A percentile compares a stretch with the other conserved stretches of the same genome.
These are phyloP conservation scores for Drosophila demipolita DNA, from an alignment of 2,888 invertebrate species.

Conservation along the genomic window DNA sequence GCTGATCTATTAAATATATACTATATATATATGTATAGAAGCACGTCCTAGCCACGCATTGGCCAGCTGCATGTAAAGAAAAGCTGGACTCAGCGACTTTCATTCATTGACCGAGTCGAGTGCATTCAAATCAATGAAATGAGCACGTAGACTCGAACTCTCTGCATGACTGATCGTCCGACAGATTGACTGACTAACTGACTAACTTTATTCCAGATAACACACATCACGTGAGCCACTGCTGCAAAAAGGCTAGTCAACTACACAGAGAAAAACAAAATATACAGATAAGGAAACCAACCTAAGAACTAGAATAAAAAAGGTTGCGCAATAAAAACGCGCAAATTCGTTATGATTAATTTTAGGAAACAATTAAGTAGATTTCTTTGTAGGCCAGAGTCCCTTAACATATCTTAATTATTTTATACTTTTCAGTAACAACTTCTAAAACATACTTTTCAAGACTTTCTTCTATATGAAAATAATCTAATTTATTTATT, in stretches of 20 bases:
- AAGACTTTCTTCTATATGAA: neutral
- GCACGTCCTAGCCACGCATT: slow-evolving; percentile 37
- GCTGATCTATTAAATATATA: neutral
- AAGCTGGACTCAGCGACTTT: slow-evolving; percentile 2
- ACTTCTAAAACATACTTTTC: neutral
- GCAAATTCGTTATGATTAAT: neutral
- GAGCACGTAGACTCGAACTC: slow-evolving; percentile 51
- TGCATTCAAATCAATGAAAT: slow-evolving; percentile 22
- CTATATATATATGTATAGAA: neutral
- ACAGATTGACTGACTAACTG: slow-evolving; percentile 1
- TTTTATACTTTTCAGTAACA: neutral
- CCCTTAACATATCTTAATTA: neutral
- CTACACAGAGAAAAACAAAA: neutral
- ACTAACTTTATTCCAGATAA: slow-evolving; percentile 1
- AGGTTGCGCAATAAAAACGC: neutral
- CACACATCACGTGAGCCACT: slow-evolving; percentile 51
- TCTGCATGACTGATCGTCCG: neutral
- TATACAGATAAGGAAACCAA: neutral
- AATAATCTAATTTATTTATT: neutral
- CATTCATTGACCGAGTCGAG: slow-evolving; percentile 34
- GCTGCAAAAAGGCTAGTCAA: slow-evolving; percentile 34
- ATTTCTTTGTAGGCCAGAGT: neutral
- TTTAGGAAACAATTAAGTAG: neutral
- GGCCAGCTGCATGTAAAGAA: slow-evolving; percentile 1
- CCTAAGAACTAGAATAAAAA: neutral